Conservation (phyloP, 35 echinoderm and acorn worm species). For the Lytechinus variegatus region DNA sequence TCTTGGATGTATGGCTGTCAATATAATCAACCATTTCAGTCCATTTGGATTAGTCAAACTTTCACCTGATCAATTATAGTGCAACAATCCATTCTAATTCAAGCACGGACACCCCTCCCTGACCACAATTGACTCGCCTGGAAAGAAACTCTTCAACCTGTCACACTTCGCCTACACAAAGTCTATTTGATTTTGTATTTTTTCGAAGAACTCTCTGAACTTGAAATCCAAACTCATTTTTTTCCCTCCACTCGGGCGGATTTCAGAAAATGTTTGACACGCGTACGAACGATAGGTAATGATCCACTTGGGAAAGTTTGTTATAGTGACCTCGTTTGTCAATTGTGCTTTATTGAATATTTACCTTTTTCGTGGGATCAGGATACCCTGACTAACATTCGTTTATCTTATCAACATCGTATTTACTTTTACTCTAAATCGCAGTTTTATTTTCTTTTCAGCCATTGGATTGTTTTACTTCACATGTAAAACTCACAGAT, state of each 20-base stretch:
- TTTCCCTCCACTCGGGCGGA: neutral
- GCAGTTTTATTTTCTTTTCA: neutral
- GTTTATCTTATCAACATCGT: neutral
- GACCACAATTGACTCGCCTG: neutral
- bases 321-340: neutral
- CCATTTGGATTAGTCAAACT: neutral
- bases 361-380: neutral
- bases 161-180: constrained; percentile 3
- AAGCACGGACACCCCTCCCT: neutral
- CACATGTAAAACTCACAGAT: neutral
- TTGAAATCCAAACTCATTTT: neutral
- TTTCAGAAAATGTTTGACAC: constrained; percentile 13
- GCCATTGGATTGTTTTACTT: neutral
- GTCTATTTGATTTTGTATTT: constrained; percentile 20
- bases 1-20: neutral
- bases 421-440: neutral
- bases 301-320: neutral
- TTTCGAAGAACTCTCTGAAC: constrained; percentile 34
- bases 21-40: neutral
- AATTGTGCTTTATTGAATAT: neutral
- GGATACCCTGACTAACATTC: neutral
- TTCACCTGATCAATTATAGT: neutral
- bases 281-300: neutral
- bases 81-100: neutral
- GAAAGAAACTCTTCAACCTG: neutral